phyloP scores from a whole-genome alignment of 2,888 invertebrate genomes.

The Mythimna albipuncta region DNA sequence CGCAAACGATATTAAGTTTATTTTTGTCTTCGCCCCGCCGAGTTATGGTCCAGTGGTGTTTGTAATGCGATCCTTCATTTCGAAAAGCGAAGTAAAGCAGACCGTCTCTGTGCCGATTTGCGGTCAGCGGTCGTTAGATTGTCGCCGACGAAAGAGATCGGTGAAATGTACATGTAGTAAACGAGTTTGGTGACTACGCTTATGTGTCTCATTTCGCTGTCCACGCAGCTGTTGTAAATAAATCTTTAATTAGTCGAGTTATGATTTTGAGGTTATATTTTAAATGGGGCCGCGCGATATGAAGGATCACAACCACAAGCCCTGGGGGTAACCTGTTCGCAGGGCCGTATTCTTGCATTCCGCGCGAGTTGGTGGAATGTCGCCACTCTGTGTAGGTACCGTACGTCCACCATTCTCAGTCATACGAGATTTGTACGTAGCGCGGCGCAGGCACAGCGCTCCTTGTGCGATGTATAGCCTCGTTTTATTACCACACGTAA shows the following conservation, averaged over 20 bases:
- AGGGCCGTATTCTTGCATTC: constrained; percentile 85
- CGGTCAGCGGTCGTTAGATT: constrained; percentile 86
- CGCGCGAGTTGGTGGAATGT: constrained; percentile 86
- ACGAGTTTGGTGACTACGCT: constrained; percentile 83
- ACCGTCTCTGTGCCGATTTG: constrained; percentile 84
- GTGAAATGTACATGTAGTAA: constrained; percentile 84
- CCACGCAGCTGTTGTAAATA: constrained; percentile 82
- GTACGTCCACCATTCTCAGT: constrained; percentile 84
- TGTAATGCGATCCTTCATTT: constrained; percentile 89
- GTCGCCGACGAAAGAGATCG: constrained; percentile 84
- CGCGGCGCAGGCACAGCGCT: constrained; percentile 79
- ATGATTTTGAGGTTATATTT: constrained; percentile 80
- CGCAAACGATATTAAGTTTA: constrained; percentile 90
- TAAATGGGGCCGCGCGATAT: constrained; percentile 79
- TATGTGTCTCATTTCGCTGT: constrained; percentile 68
- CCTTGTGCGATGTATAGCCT: constrained; percentile 78
- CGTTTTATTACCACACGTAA: constrained; percentile 82
- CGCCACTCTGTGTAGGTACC: constrained; percentile 86
- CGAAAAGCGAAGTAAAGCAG: constrained; percentile 87
- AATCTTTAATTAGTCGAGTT: constrained; percentile 72
- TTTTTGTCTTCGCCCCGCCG: constrained; percentile 90
- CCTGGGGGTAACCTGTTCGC: constrained; percentile 84
- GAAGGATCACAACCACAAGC: constrained; percentile 79
- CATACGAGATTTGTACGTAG: constrained; percentile 86
- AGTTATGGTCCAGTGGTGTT: constrained; percentile 90